Base-by-base conservation (phyloP, 2,113 vertebrate genomes). In the Rutilus rutilus region DNA sequence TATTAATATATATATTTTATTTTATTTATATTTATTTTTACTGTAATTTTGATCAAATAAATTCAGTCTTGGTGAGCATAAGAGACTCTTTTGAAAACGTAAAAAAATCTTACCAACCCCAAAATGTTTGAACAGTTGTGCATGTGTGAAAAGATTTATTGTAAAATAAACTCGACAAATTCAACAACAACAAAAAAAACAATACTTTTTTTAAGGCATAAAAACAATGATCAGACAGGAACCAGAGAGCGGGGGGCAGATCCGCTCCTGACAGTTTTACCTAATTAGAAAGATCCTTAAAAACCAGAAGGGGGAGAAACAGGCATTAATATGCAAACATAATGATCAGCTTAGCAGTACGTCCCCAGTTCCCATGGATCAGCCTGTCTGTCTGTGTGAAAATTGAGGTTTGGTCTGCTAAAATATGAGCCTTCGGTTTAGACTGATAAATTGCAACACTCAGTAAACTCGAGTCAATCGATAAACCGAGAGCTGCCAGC, bases 291-390 rank as follows among this genome's bases (percentile, higher is more conserved):
- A 54, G 30, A 59, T 83, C 54, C 83, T 84, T 74, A 75, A 80
- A 87, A 67, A 42, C 11, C 83, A 75, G 83, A 27, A 21, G n/a
- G 23, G 21, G 42, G 33, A 73, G 64, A 47, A 27, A 65, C 10
- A 50, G 60, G 76, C 54, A 47, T 45, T 89, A 89, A 88, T 89
- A 88, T 88, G 86, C 78, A 73, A 83, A 84, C 89, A 82, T 82
- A 86, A 89, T 87, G 83, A 88, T 88, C 85, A 84, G 82, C 78
- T 85, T 71, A 78, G 85, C 59, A 30, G 73, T 67, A 33, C 47
- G n/a, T 47, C 85, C 42, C 77, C 39, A 47, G 39, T 64, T 62
- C 42, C 86, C 77, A 71, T 50, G 50, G 50, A 84, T 78, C 74
- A 71, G 39, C 78, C 78, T 52, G 65, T 86, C 62, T 84, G 77